A percentile compares a stretch with the other conserved stretches of the same genome.
Evolutionary conservation across 2,888 invertebrate genomes (phyloP).

Genomic region (Coleophora flavipennella): DNA sequence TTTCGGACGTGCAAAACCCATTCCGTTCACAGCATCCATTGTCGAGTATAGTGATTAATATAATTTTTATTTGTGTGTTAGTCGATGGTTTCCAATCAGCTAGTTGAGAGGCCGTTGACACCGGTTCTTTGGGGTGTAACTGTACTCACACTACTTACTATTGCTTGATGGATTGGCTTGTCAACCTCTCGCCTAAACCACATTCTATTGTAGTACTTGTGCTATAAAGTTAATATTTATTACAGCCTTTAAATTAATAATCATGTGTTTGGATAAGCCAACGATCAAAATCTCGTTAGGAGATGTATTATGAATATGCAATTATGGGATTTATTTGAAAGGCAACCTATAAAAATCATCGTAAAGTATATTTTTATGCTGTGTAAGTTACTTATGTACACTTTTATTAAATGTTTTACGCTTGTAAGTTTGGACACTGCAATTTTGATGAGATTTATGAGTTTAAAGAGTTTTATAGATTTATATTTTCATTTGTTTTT

Average conservation of each 20-base stretch:
- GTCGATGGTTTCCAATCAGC: conserved; percentile 28
- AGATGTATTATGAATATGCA: conserved; percentile 20
- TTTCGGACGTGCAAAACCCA: conserved; percentile 27
- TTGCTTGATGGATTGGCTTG: conserved; percentile 48
- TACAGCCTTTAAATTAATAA: conserved; percentile 40
- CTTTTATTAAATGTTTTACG: too few relatives aligned
- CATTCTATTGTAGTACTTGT: conserved; percentile 28
- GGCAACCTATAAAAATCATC: conserved; percentile 4
- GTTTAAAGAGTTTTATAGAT: background rate
- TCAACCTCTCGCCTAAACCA: conserved; percentile 24
- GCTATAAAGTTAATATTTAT: conserved; percentile 47
- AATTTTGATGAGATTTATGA: conserved; percentile 2
- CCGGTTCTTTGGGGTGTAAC: conserved; percentile 42
- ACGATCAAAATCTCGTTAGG: conserved; percentile 30
- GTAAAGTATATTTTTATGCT: conserved; percentile 5
- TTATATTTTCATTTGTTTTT: too few relatives aligned
- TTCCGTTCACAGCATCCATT: conserved; percentile 36
- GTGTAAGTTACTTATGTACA: background rate
- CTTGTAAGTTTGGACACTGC: background rate
- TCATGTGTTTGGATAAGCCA: conserved; percentile 32
- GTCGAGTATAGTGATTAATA: conserved; percentile 38
- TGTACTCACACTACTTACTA: conserved; percentile 41
- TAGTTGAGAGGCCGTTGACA: conserved; percentile 49
- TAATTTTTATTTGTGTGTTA: conserved; percentile 49
- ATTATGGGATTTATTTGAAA: conserved; percentile 16